A percentile compares a stretch with the other conserved stretches of the same genome.
phyloP scores from a whole-genome alignment of 2,888 invertebrate species.

The Perdita meconis region DNA sequence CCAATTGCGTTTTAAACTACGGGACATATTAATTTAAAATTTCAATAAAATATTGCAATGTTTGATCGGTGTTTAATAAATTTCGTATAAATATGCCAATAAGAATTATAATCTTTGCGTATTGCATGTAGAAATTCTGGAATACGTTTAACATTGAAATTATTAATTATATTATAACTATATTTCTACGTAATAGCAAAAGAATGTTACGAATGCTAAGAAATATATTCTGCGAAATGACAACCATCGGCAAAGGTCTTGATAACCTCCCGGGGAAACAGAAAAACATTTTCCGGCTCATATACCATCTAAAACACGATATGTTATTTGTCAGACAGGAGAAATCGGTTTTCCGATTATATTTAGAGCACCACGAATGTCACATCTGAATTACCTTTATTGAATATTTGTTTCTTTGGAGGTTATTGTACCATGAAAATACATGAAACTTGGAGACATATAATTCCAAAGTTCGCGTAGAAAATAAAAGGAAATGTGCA shows the following conservation, averaged over 20 bases:
- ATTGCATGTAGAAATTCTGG: no score
- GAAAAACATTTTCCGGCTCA: slow-evolving; percentile 27
- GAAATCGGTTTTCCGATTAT: slow-evolving; percentile 29
- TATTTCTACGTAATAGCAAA: no score
- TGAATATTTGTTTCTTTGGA: neutral
- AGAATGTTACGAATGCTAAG: no score
- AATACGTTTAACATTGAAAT: no score
- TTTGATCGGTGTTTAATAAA: no score
- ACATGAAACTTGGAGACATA: neutral
- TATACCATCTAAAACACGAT: slow-evolving; percentile 27
- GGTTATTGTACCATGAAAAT: neutral
- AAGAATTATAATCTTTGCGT: no score
- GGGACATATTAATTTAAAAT: no score
- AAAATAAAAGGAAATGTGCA: neutral
- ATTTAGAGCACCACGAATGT: slow-evolving; percentile 5
- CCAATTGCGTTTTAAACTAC: no score
- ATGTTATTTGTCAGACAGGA: slow-evolving; percentile 24
- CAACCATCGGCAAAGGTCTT: neutral
- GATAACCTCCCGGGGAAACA: neutral
- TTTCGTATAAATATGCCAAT: no score
- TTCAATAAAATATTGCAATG: no score
- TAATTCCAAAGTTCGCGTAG: neutral
- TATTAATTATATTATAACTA: no score
- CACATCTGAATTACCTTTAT: neutral
- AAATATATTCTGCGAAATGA: neutral